Percentiles rank a stretch among this genome's conserved stretches.
Conservation (phyloP, 2,113 vertebrate species). For the Prunella fulvescens region DNA sequence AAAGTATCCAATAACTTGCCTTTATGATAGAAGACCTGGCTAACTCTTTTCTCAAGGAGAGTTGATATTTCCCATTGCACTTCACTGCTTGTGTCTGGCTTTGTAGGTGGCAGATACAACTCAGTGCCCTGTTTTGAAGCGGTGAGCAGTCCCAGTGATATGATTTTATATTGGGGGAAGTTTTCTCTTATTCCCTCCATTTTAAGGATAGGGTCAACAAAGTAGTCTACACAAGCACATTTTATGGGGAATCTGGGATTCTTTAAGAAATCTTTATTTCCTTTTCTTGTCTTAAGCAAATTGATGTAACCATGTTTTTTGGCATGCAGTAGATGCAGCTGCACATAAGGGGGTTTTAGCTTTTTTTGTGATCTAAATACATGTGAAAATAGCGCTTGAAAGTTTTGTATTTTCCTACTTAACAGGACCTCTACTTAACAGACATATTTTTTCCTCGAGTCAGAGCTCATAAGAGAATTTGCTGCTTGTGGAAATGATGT, state of each 20-base stretch:
- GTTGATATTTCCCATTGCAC: not conserved
- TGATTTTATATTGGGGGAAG: not conserved
- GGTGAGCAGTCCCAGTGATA: not conserved
- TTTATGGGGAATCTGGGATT: not conserved
- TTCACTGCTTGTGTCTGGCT: not conserved
- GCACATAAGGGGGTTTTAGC: accelerated
- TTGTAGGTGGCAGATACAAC: not conserved
- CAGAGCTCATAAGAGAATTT: not conserved
- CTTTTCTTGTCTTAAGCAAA: not conserved
- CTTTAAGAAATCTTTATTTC: not conserved
- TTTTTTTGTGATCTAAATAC: not conserved
- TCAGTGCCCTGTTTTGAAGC: not conserved
- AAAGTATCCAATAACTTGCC: not conserved
- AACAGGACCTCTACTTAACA: not conserved
- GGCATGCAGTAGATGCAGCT: not conserved
- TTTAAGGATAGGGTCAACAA: not conserved
- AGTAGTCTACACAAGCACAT: not conserved
- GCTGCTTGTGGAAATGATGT: not conserved
- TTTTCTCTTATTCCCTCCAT: not conserved
- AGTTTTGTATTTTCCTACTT: not conserved
- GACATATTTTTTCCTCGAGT: not conserved
- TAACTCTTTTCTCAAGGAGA: not conserved
- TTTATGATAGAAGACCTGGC: not conserved
- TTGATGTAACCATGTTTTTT: not conserved
- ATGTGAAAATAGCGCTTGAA: not conserved